Conservation (phyloP, 37 sponge, comb jelly and placozoan genomes). For the Crambe crambe region DNA sequence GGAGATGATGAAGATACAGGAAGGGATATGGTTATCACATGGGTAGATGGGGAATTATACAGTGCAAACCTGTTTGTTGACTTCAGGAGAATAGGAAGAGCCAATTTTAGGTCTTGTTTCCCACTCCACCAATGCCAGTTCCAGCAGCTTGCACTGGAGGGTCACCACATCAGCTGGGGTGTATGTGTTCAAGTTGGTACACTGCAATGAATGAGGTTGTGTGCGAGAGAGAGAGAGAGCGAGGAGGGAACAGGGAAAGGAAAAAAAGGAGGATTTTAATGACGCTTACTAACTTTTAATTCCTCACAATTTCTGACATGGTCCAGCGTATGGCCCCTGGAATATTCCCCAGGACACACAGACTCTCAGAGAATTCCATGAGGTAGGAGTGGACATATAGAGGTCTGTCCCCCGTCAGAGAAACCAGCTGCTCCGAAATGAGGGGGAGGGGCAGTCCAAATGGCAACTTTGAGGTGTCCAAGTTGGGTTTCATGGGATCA, state of each 20-base stretch:
- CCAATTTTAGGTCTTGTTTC: constrained; percentile 31
- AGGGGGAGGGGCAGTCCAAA: constrained; percentile 63
- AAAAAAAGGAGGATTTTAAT: not conserved
- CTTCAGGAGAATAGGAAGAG: constrained; percentile 7
- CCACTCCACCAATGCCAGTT: constrained; percentile 34
- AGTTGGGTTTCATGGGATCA: not conserved
- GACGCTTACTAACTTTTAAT: too few relatives aligned
- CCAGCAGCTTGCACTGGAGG: constrained; percentile 35
- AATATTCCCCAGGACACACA: constrained; percentile 22
- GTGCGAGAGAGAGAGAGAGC: not conserved
- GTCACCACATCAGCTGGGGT: not conserved
- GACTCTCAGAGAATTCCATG: constrained; percentile 49
- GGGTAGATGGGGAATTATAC: too few relatives aligned
- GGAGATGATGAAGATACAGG: too few relatives aligned
- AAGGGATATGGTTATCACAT: too few relatives aligned
- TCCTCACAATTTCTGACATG: constrained; percentile 38
- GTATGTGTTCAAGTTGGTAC: not conserved
- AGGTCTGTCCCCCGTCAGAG: constrained; percentile 39
- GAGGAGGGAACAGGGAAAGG: not conserved
- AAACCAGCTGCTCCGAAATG: constrained; percentile 41
- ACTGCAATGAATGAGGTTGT: not conserved
- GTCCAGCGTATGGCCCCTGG: constrained; percentile 24
- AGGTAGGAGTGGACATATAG: constrained; percentile 37
- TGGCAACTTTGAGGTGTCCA: not conserved
- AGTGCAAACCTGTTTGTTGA: constrained; percentile 54